Percentiles rank a stretch among this genome's conserved stretches.
phyloP scores from a whole-genome alignment of 2,888 invertebrate genomes.

The Orthosia cruda region DNA sequence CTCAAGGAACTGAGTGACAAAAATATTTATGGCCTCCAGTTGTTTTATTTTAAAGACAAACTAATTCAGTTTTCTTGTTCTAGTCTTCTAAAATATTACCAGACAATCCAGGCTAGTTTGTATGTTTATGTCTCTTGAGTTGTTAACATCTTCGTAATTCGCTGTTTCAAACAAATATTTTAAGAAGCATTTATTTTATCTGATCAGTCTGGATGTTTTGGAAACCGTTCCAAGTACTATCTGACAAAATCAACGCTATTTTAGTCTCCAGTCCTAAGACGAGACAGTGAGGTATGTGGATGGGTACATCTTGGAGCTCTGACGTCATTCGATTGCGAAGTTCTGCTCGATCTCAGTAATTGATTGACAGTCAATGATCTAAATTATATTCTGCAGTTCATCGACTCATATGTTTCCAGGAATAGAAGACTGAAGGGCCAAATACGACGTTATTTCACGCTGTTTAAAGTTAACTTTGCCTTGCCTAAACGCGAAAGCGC shows the following conservation, averaged over 20 bases:
- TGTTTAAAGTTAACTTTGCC: conserved; percentile 7
- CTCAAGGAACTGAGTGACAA: not conserved
- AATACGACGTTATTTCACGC: not conserved
- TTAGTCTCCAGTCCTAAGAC: conserved; percentile 14
- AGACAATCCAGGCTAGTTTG: not conserved
- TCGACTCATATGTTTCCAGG: conserved; percentile 35
- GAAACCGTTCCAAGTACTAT: conserved; percentile 16
- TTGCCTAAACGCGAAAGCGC: not conserved
- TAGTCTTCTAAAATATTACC: not conserved
- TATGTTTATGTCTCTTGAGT: not conserved
- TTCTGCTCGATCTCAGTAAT: conserved; percentile 23
- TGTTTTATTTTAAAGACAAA: too few relatives aligned
- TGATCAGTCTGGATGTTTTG: conserved; percentile 16
- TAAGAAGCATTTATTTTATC: conserved; percentile 3
- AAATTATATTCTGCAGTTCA: conserved; percentile 48
- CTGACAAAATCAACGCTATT: conserved; percentile 39
- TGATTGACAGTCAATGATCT: conserved; percentile 55
- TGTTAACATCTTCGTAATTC: conserved; percentile 1
- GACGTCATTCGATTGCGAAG: conserved; percentile 53
- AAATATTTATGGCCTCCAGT: not conserved
- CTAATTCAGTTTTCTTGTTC: not conserved
- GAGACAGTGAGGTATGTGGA: conserved; percentile 26
- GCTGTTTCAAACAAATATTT: not conserved
- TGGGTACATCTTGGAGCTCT: conserved; percentile 21
- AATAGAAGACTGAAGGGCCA: conserved; percentile 8